These are phyloP conservation scores for Taurulus bubalis DNA, from an alignment of 2,113 vertebrate species.

Conservation along the genomic window DNA sequence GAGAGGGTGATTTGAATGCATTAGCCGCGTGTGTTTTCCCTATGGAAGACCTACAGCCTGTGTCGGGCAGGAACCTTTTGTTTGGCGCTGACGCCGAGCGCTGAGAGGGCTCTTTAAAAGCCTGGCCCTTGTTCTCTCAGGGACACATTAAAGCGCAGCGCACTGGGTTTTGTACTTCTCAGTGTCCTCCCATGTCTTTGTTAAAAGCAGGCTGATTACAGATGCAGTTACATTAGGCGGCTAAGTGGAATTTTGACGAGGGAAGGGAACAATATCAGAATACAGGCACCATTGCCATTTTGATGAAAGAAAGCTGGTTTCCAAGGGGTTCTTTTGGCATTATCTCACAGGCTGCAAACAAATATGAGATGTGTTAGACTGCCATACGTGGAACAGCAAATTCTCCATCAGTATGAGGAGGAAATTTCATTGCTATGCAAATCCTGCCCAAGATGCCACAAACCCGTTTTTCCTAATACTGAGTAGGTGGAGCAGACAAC, in stretches of 20 bases:
- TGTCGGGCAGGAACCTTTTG: conserved; percentile 67
- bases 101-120: conserved; percentile 74
- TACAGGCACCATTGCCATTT: not conserved
- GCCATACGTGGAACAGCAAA: conserved; percentile 27
- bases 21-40: conserved; percentile 72
- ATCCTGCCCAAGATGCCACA: conserved; percentile 34
- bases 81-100: conserved; percentile 48
- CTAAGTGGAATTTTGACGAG: conserved; percentile 46
- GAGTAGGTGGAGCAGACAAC: conserved; percentile 46
- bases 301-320: conserved; percentile 21
- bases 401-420: conserved; percentile 27
- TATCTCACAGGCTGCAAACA: conserved; percentile 35
- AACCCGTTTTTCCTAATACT: conserved; percentile 28
- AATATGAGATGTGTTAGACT: conserved; percentile 12
- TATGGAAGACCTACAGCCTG: conserved; percentile 59
- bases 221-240: conserved; percentile 49
- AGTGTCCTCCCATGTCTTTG: conserved; percentile 59
- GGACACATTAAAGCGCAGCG: conserved; percentile 67
- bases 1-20: conserved; percentile 78
- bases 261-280: conserved; percentile 4
- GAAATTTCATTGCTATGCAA: conserved; percentile 61
- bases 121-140: conserved; percentile 57
- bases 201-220: conserved; percentile 59
- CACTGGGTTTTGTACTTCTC: conserved; percentile 33
- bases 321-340: conserved; percentile 18